Evolutionary conservation across 2,113 vertebrate species (phyloP), one percentile per base, ranked within the genome.

Genomic region (Strix uralensis): DNA sequence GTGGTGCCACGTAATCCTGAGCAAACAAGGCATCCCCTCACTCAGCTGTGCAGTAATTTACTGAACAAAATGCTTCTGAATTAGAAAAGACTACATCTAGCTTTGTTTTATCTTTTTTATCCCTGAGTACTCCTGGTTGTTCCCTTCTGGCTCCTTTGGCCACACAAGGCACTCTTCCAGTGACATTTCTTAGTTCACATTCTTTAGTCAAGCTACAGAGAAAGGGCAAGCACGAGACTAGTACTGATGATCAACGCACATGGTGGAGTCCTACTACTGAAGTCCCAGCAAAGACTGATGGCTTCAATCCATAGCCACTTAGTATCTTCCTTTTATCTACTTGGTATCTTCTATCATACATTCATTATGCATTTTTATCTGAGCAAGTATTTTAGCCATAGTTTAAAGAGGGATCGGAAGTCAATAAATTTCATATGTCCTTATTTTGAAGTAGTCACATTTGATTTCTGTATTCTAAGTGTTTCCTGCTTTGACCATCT

Each of bases 241-340:
- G 29, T 25, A 2, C 6, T 9, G 32, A 32, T 3, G 30, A 17
- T 9, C 42, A 18, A 3, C 0, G 8, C 27, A 7, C 4, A 2
- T 1, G 19, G 14, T 19, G 38, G 14, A 66, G 25, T 15, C 23
- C 32, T 63, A 42, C 26, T 29, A 36, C 55, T 46, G 13, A 46
- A 49, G 9, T 21, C 38, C 13, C 0, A 1, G 52, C 40, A 65
- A 5, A 49, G 25, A 29, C 0, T 5, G 44, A 34, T 44, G 73
- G 26, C 62, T 82, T 47, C 79, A 82, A 25, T 8, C 25, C 58
- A 46, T 3, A 52, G 7, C 23, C 49, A 19, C 54, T 14, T 42
- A 62, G 7, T 0, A 15, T 7, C 46, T 55, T n/a, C 44, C 32
- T 58, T 17, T 40, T 2, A 2, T 7, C n/a, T n/a, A 0, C 62